Percentiles rank a stretch among this genome's conserved stretches.
These are phyloP conservation scores for Orchesella cincta DNA, from an alignment of 1,140 invertebrate species.

Conservation along the genomic window DNA sequence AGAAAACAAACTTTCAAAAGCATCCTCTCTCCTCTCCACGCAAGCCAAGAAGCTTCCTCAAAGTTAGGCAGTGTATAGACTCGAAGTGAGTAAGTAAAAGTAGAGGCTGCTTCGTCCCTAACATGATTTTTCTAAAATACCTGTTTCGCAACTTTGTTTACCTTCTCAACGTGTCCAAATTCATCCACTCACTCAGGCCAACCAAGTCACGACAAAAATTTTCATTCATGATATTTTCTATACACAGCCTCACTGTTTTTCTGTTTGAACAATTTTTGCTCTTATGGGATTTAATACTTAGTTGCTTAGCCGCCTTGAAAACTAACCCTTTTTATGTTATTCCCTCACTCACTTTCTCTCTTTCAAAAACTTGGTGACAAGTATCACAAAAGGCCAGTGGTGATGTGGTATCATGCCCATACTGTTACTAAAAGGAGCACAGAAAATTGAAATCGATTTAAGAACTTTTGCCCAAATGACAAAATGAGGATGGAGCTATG, in stretches of 20 bases:
- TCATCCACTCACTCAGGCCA: background rate
- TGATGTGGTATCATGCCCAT: background rate
- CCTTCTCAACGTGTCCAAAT: too few relatives aligned
- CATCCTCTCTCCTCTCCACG: too few relatives aligned
- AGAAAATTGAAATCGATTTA: constrained; percentile 9
- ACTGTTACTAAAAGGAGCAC: background rate
- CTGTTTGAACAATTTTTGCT: background rate
- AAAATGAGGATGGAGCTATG: background rate
- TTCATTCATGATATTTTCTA: background rate
- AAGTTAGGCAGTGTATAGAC: too few relatives aligned
- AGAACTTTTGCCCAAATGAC: background rate
- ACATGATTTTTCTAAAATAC: background rate
- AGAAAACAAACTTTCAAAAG: too few relatives aligned
- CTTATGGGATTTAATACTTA: background rate
- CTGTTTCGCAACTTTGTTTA: background rate
- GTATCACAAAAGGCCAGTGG: background rate
- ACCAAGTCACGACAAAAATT: background rate
- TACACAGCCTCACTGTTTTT: background rate
- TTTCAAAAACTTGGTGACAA: background rate
- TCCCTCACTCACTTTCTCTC: background rate
- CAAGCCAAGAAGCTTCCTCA: too few relatives aligned
- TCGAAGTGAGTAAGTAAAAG: too few relatives aligned
- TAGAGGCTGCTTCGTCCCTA: background rate
- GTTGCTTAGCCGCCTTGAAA: background rate
- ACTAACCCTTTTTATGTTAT: background rate